Conservation (phyloP, 1,140 invertebrate species). For the Drosophila sechellia region DNA sequence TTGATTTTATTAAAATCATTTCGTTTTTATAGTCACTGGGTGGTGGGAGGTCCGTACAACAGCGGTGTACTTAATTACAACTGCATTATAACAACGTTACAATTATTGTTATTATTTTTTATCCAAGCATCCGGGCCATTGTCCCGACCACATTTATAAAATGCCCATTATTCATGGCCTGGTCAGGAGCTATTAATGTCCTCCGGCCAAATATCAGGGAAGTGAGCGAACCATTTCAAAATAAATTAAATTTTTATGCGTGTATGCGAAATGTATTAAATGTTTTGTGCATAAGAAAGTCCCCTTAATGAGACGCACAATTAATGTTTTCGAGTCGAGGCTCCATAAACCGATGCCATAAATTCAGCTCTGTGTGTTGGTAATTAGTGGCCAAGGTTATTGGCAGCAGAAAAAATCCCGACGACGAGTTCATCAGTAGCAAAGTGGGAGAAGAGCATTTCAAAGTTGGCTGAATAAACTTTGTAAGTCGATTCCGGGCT, state of each 20-base stretch:
- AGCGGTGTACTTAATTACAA: conserved; percentile 59
- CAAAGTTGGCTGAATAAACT: background rate
- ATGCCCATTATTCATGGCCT: conserved; percentile 54
- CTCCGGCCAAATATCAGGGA: conserved; percentile 31
- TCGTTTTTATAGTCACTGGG: conserved; percentile 28
- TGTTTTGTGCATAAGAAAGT: conserved; percentile 58
- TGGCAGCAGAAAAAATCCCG: conserved; percentile 20
- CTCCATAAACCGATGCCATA: conserved; percentile 49
- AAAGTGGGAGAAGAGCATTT: background rate
- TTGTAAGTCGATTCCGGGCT: background rate
- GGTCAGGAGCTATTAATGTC: conserved; percentile 57
- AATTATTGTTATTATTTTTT: conserved; percentile 64
- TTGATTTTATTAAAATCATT: conserved; percentile 58
- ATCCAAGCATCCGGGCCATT: conserved; percentile 11
- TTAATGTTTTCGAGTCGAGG: conserved; percentile 50
- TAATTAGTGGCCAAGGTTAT: conserved; percentile 62
- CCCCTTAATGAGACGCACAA: conserved; percentile 54
- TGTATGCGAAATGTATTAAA: conserved; percentile 47
- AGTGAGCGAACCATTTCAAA: conserved; percentile 38
- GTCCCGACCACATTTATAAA: conserved; percentile 55
- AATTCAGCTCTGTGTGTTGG: conserved; percentile 32
- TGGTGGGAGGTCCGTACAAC: conserved; percentile 6
- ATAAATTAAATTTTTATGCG: conserved; percentile 61
- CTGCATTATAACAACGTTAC: conserved; percentile 63
- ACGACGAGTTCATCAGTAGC: conserved; percentile 38